Evolutionary conservation across 2,888 invertebrate genomes (phyloP).

Genomic region (Drosophila merina): DNA sequence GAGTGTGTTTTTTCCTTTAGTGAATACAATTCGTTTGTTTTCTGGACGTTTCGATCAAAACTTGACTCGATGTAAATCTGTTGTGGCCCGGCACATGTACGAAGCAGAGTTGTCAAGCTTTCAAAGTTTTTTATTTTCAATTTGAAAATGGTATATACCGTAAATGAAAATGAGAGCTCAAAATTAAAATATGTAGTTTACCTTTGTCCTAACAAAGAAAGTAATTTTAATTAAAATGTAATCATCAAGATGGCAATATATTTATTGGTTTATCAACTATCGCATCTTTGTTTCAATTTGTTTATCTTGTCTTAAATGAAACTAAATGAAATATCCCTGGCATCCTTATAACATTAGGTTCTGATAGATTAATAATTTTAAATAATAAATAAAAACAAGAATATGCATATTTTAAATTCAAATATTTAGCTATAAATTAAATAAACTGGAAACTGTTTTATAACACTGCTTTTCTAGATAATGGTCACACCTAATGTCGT

Average conservation of each 20-base stretch:
- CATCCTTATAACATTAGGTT: no score
- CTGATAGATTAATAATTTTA: not conserved
- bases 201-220: no score
- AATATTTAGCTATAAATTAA: not conserved
- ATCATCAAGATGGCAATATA: not conserved
- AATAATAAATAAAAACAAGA: not conserved
- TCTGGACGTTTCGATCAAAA: conserved; percentile 24
- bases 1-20: conserved; percentile 16
- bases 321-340: no score
- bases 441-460: not conserved
- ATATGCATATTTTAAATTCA: not conserved
- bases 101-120: conserved; percentile 10
- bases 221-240: not conserved
- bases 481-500: not conserved
- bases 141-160: no score
- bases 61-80: not conserved
- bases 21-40: conserved; percentile 7
- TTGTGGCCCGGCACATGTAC: conserved; percentile 34
- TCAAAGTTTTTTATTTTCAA: not conserved
- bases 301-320: no score
- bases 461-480: not conserved
- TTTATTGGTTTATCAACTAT: not conserved
- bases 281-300: no score
- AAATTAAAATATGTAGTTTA: not conserved
- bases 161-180: not conserved